These are phyloP conservation scores for Phalacrocorax aristotelis DNA, from an alignment of 2,113 vertebrate genomes.

Conservation along the genomic window DNA sequence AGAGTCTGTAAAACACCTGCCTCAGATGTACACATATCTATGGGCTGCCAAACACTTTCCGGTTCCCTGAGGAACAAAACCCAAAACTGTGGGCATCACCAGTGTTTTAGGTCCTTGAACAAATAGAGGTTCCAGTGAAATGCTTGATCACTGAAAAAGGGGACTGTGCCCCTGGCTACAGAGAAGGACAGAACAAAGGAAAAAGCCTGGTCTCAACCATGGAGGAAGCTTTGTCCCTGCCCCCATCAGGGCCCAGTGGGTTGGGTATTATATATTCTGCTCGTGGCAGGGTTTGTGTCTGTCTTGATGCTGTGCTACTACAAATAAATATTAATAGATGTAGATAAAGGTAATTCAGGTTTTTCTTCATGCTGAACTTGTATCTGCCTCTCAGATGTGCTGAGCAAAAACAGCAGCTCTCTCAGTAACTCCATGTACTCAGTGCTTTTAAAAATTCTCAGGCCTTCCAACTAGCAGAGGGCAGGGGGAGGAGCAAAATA, in stretches of 20 bases:
- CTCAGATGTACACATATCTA: accelerated
- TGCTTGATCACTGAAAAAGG: neutral
- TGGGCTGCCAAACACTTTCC: neutral
- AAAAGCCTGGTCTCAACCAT: neutral
- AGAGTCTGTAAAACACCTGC: neutral
- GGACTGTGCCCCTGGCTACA: neutral
- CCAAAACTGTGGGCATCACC: neutral
- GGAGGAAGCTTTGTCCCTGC: neutral
- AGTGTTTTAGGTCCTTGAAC: neutral
- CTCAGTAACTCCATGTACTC: neutral
- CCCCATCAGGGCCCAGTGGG: neutral
- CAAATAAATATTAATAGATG: neutral
- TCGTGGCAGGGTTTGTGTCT: neutral
- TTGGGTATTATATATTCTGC: neutral
- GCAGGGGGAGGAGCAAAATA: neutral
- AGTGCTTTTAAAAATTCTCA: neutral
- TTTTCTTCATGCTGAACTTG: neutral
- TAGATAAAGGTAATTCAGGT: neutral
- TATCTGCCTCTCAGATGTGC: neutral
- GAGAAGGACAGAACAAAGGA: neutral
- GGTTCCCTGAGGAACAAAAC: neutral
- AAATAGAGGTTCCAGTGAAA: neutral
- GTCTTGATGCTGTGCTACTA: neutral
- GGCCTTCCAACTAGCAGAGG: neutral
- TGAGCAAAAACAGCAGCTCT: neutral